Base-by-base conservation (phyloP, 2,888 invertebrate genomes). In the Bruchidius siliquastri region DNA sequence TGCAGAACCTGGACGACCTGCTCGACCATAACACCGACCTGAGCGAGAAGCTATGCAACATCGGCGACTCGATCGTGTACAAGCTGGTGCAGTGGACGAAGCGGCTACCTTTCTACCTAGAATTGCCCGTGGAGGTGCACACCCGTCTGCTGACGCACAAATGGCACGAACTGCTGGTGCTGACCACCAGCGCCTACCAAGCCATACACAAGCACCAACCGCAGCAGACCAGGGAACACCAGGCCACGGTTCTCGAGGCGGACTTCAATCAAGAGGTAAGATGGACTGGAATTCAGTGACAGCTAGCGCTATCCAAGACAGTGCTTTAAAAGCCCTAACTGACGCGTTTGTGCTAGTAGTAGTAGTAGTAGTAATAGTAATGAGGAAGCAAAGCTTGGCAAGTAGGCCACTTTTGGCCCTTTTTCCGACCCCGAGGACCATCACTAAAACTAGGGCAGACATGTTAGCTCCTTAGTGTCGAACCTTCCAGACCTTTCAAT, bases 51-150 rank as follows among this genome's bases (percentile, higher is more conserved):
- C 90, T 98, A 82, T 96, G 96, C 89, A 95, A 94, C 88, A 96
- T 98, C 84, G 98, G 98, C 72, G 98, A 99, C 89, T 97, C 97
- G 80, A 98, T 99, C 84, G 98, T 99, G 74, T 96, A 96, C 89
- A 97, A 98, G 88, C 91, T 99, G 89, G 98, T 99, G 80, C 97
- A 97, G 87, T 99, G 99, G 99, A 98, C 98, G 83, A 98, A 98
- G 88, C 93, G 97, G 88, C 89, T 99, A 87, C 98, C 99, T 74
- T 99, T 99, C 88, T 99, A 98, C 87, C 90, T 94, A 87, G 97
- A 98, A 88, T 92, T 99, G 81, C 98, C 98, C 72, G 96, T 98
- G 83, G 96, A 97, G 88, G 95, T 96, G 77, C 97, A 97, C 87
- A 98, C 98, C 78, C 94, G 96, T 88, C 90, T 99, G 81, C 89